Conservation (phyloP, 2,113 vertebrate species). For the Lycocorax pyrrhopterus region DNA sequence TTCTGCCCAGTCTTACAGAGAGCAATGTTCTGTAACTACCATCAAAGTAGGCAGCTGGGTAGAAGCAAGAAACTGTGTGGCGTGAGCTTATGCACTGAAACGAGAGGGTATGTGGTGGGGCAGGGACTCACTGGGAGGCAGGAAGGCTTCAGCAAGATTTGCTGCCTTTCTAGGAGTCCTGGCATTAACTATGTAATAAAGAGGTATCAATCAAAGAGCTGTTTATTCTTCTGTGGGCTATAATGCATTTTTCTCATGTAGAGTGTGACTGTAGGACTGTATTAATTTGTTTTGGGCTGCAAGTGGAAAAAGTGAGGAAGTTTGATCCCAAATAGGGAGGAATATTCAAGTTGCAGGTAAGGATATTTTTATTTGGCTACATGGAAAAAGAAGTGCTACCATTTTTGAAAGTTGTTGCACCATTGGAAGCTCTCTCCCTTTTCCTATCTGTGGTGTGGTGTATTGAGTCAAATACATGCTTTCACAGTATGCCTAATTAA, state of each 20-base stretch:
- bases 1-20: not conserved
- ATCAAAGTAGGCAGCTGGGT: accelerated
- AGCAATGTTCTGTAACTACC: not conserved
- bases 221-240: not conserved
- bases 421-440: not conserved
- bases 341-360: not conserved
- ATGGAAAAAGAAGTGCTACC: not conserved
- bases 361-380: not conserved
- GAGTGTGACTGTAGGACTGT: not conserved
- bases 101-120: accelerated
- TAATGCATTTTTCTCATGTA: not conserved
- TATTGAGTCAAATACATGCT: not conserved
- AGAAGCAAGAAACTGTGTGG: not conserved
- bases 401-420: not conserved
- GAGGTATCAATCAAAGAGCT: not conserved
- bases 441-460: not conserved
- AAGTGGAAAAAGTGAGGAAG: not conserved
- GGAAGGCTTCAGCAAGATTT: not conserved
- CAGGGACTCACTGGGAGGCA: not conserved
- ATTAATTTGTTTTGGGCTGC: not conserved
- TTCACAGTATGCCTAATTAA: not conserved
- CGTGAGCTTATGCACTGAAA: not conserved
- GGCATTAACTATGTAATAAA: not conserved
- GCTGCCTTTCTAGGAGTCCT: not conserved
- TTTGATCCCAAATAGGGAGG: not conserved